These are phyloP conservation scores for Microvelia longipes DNA, from an alignment of 1,140 invertebrate genomes.

Conservation along the genomic window DNA sequence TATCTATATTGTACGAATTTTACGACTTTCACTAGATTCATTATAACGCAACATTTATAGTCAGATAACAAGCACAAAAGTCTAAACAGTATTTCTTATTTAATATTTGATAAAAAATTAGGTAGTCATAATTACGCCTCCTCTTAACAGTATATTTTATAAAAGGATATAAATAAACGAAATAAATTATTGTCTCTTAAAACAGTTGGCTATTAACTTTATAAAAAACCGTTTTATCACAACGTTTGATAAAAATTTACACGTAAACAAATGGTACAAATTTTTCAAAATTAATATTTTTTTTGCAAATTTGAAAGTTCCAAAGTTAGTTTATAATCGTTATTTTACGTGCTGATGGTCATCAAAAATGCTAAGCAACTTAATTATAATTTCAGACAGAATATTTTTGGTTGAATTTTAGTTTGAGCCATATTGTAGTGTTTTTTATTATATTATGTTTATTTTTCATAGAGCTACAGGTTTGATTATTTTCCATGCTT, in stretches of 20 bases:
- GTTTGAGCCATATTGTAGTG: background rate
- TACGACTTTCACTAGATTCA: too few relatives aligned
- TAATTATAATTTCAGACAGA: background rate
- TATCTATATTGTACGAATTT: too few relatives aligned
- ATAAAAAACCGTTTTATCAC: too few relatives aligned
- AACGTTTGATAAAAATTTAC: background rate
- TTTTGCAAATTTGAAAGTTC: background rate
- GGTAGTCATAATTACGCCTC: too few relatives aligned
- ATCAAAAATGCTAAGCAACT: background rate
- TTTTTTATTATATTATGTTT: background rate
- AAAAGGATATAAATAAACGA: too few relatives aligned
- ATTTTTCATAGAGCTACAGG: too few relatives aligned
- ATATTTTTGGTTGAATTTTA: background rate
- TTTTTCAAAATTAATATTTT: background rate
- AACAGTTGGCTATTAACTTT: too few relatives aligned
- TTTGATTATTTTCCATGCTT: too few relatives aligned
- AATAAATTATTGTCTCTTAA: too few relatives aligned
- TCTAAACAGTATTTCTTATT: background rate
- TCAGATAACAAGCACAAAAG: too few relatives aligned
- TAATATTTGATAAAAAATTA: background rate
- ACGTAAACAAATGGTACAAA: background rate
- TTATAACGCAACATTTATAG: too few relatives aligned
- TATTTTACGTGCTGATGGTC: background rate
- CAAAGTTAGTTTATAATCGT: background rate
- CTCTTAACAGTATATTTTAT: too few relatives aligned